These are phyloP conservation scores for Acanthurus tractus DNA, from an alignment of 2,797 vertebrate species.

Conservation along the genomic window DNA sequence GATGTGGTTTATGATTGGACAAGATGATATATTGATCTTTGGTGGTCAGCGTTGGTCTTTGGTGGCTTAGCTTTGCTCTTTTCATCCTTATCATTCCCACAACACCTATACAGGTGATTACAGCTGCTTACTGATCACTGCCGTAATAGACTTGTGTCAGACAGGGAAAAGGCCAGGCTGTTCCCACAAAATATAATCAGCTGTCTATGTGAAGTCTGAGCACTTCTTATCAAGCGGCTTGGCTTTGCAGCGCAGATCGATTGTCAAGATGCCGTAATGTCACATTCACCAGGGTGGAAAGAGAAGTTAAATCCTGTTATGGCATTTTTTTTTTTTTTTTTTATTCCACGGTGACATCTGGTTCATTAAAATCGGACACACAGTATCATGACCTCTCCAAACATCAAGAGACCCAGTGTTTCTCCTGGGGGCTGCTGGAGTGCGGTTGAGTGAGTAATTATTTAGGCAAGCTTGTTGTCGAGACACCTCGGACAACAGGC, in stretches of 20 bases:
- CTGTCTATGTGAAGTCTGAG: slow-evolving; percentile 59
- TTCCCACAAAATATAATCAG: slow-evolving; percentile 64
- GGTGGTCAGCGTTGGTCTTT: slow-evolving; percentile 18
- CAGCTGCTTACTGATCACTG: slow-evolving; percentile 56
- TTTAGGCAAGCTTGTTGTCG: slow-evolving; percentile 64
- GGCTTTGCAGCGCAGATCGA: slow-evolving; percentile 59
- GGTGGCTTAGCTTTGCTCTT: slow-evolving; percentile 43
- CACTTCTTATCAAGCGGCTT: slow-evolving; percentile 61
- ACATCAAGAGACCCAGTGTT: slow-evolving; percentile 19
- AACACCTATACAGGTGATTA: slow-evolving; percentile 68
- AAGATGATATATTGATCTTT: slow-evolving; percentile 70
- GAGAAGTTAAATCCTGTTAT: slow-evolving; percentile 55
- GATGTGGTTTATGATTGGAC: slow-evolving; percentile 59
- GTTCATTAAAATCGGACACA: slow-evolving; percentile 22
- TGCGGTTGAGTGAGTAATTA: slow-evolving; percentile 64
- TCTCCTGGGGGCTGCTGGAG: slow-evolving; percentile 23
- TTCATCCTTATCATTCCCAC: slow-evolving; percentile 67
- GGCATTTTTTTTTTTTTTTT: background rate
- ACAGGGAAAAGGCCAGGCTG: slow-evolving; percentile 54
- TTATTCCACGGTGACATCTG: slow-evolving; percentile 19
- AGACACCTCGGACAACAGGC: slow-evolving; percentile 59
- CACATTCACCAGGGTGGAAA: slow-evolving; percentile 36
- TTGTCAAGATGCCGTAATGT: slow-evolving; percentile 59
- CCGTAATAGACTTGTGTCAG: slow-evolving; percentile 65
- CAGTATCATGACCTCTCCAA: slow-evolving; percentile 30